phyloP scores from a whole-genome alignment of 2,888 invertebrate species.

The Spicauda simplicius region DNA sequence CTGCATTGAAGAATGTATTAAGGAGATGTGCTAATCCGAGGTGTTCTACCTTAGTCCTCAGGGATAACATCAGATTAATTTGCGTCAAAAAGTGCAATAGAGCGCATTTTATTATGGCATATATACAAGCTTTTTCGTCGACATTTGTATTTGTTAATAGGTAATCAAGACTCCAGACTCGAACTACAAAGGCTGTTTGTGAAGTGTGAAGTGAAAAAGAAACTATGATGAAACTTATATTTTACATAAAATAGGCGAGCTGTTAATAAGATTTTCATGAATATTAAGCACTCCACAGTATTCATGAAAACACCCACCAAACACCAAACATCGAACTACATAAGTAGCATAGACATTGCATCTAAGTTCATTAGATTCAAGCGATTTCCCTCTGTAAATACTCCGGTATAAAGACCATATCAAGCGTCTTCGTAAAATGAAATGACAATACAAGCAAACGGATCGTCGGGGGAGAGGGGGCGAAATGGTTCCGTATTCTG shows the following conservation, averaged over 20 bases:
- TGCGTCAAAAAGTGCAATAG: too few species aligned
- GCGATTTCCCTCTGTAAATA: constrained; percentile 1
- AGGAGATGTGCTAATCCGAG: too few species aligned
- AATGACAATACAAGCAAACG: constrained; percentile 37
- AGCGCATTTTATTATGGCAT: too few species aligned
- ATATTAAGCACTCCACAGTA: constrained; percentile 28
- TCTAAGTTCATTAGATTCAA: background rate
- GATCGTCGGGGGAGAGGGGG: constrained; percentile 43
- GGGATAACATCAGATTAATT: too few species aligned
- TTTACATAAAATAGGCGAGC: background rate
- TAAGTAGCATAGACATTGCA: constrained; percentile 9
- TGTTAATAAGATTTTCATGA: constrained; percentile 14
- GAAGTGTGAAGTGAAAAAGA: too few species aligned
- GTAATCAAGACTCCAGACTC: too few species aligned
- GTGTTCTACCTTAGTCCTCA: too few species aligned
- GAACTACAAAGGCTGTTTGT: too few species aligned
- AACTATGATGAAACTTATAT: background rate
- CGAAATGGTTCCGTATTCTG: constrained; percentile 54
- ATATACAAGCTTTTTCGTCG: too few species aligned
- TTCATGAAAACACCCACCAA: constrained; percentile 25
- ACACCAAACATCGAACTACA: constrained; percentile 18
- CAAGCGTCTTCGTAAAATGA: background rate
- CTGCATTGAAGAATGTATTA: too few species aligned
- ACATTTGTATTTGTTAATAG: too few species aligned
- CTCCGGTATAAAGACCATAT: constrained; percentile 1